Percentiles rank a stretch among this genome's conserved stretches.
Conservation (phyloP, 2,113 vertebrate species). For the Pica pica region DNA sequence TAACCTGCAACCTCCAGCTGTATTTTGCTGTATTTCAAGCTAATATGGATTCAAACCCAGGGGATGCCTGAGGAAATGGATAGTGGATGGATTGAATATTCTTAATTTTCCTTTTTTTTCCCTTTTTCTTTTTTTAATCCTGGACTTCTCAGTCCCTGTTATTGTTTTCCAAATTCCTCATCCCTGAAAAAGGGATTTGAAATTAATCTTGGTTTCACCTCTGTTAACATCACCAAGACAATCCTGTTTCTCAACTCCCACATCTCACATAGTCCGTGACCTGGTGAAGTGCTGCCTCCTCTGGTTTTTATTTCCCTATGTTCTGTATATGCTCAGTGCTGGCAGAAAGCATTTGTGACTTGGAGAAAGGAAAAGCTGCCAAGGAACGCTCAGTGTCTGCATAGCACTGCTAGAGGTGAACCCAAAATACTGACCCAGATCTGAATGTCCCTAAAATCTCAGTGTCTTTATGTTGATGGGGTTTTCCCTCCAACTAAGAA, state of each 20-base stretch:
- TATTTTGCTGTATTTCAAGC: background rate
- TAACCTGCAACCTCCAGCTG: background rate
- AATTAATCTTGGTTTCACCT: background rate
- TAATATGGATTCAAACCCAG: background rate
- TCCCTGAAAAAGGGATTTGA: background rate
- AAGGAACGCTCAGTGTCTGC: background rate
- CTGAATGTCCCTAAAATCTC: background rate
- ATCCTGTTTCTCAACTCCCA: constrained; percentile 1
- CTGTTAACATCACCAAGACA: background rate
- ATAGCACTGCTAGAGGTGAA: background rate
- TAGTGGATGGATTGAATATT: background rate
- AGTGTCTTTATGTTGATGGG: background rate
- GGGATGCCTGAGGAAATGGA: background rate
- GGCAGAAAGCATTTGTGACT: background rate
- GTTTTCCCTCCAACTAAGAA: background rate
- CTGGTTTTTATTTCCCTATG: background rate
- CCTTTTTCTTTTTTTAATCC: background rate
- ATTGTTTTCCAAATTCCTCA: background rate
- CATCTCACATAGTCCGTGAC: background rate
- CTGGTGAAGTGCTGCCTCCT: background rate
- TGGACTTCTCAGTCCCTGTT: background rate
- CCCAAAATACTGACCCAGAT: background rate
- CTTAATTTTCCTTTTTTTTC: background rate
- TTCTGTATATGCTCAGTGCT: background rate
- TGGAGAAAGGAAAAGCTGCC: background rate